Evolutionary conservation across 2,113 vertebrate species (phyloP).

Genomic region (Amazona vittata): DNA sequence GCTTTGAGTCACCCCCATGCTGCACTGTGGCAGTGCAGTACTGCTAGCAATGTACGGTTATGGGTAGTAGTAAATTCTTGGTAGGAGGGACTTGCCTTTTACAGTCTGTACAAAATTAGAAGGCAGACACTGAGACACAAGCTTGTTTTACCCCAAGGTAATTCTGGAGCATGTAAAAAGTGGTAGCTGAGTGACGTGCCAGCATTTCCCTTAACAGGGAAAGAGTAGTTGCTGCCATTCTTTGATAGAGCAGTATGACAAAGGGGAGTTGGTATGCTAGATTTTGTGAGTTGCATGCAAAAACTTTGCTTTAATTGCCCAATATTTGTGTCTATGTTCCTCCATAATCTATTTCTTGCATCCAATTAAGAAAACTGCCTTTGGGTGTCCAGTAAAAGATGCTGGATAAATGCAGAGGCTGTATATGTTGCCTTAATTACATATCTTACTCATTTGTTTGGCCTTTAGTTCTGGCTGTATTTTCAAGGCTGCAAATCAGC

Average conservation of each 20-base stretch:
- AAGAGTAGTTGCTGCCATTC: neutral
- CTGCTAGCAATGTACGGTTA: slow-evolving; percentile 47
- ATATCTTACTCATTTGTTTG: neutral
- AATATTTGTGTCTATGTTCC: neutral
- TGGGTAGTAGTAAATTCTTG: slow-evolving; percentile 46
- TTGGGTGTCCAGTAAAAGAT: neutral
- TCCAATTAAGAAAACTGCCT: neutral
- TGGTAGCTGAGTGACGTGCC: neutral
- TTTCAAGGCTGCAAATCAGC: slow-evolving; percentile 14
- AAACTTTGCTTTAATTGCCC: neutral
- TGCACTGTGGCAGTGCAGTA: neutral
- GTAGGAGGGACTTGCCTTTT: slow-evolving; percentile 23
- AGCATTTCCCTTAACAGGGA: neutral
- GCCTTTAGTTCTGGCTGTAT: slow-evolving; percentile 3
- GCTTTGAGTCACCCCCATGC: slow-evolving; percentile 34
- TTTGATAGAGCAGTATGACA: neutral
- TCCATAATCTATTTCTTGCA: neutral
- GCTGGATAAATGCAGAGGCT: neutral
- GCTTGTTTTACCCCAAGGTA: neutral
- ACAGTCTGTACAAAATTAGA: slow-evolving; percentile 27
- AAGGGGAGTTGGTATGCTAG: neutral
- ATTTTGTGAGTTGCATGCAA: neutral
- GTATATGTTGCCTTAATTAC: neutral
- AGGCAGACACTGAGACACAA: slow-evolving; percentile 10
- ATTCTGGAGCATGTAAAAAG: neutral